phyloP scores from a whole-genome alignment of 2,888 invertebrate genomes.

The Chaitophorus viminalis region DNA sequence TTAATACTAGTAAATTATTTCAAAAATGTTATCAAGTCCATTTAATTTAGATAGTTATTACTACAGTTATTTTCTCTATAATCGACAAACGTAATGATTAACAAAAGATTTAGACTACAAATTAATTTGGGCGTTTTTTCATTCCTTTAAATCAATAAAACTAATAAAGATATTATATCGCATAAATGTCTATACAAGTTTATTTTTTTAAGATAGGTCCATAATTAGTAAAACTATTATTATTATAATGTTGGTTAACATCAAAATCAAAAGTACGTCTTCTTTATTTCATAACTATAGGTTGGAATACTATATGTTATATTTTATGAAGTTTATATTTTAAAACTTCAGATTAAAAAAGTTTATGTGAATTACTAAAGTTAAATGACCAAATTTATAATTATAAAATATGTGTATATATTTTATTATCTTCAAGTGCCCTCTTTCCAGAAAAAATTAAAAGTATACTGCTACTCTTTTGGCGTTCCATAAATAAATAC shows the following conservation, averaged over 20 bases:
- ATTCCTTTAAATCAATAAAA: neutral
- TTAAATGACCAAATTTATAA: no score
- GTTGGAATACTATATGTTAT: neutral
- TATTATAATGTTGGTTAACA: no score
- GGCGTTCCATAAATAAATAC: no score
- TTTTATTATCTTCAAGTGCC: no score
- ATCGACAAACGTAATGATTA: neutral
- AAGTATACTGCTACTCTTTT: no score
- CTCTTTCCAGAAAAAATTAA: no score
- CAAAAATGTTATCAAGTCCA: no score
- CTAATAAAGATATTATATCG: neutral
- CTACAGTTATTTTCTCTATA: neutral
- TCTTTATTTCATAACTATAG: neutral
- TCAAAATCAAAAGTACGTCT: neutral
- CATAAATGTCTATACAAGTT: neutral
- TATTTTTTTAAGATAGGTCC: no score
- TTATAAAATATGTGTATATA: no score
- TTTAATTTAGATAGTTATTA: neutral
- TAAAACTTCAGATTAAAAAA: neutral
- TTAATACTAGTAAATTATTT: no score
- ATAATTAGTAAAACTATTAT: no score
- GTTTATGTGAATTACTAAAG: no score
- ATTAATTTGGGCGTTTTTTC: neutral
- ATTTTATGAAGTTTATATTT: neutral
- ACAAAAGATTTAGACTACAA: constrained; percentile 1